Conservation (phyloP, 2,113 vertebrate genomes). For the Dendropsophus ebraccatus region DNA sequence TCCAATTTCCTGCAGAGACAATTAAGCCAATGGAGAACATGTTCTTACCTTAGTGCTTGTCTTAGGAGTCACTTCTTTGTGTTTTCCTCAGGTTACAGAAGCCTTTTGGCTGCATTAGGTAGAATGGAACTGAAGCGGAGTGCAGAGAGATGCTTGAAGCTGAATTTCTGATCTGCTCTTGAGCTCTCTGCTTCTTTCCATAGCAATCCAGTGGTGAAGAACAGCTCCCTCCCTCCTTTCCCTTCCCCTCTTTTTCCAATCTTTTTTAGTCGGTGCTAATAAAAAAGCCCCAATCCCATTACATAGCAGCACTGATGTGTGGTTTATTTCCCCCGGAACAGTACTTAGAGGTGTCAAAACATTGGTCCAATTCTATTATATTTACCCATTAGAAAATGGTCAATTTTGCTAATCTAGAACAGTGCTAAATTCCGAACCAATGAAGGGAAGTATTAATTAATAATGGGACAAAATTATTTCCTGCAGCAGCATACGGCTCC, state of each 20-base stretch:
- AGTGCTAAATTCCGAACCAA: background rate
- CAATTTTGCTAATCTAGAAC: background rate
- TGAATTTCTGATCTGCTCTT: conserved; percentile 45
- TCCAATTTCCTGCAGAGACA: background rate
- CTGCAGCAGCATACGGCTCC: background rate
- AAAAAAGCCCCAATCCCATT: conserved; percentile 3
- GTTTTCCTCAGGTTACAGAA: conserved; percentile 28
- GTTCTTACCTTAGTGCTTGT: conserved; percentile 45
- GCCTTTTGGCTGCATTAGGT: conserved; percentile 55
- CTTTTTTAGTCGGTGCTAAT: conserved; percentile 21
- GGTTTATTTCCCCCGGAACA: background rate
- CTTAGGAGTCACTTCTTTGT: conserved; percentile 16
- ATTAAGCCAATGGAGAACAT: background rate
- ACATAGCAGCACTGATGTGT: background rate
- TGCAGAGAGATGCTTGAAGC: conserved; percentile 44
- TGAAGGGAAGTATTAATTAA: background rate
- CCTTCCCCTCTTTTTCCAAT: conserved; percentile 27
- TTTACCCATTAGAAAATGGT: background rate
- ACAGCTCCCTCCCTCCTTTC: conserved; percentile 54
- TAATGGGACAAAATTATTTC: conserved; percentile 10
- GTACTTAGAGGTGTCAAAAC: conserved; percentile 18
- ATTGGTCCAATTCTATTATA: background rate
- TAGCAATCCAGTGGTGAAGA: conserved; percentile 43
- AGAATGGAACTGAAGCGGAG: conserved; percentile 19
- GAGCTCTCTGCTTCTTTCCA: conserved; percentile 48